Base-by-base conservation (phyloP, 2,113 vertebrate species). In the Cephalophus harveyi region DNA sequence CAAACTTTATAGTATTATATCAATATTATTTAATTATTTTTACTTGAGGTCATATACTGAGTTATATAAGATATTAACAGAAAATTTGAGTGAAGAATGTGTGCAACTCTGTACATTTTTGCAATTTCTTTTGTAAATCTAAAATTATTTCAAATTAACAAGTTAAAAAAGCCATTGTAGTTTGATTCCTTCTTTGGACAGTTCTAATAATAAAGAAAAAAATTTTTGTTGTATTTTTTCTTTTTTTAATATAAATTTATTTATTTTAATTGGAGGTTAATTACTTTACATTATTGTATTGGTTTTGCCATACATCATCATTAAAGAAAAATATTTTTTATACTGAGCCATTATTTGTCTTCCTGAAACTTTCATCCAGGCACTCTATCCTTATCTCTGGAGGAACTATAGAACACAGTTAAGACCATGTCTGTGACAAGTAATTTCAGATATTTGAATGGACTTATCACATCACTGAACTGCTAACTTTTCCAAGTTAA, bases 401-500 rank as follows among this genome's bases (percentile, higher is more conserved):
- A 90, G 84, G 90, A 90, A 33, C 54, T 43, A 19, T 13, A 36
- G 71, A 48, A 57, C 25, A 67, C 33, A 95, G 25, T 86, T 91
- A 94, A 85, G 54, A 19, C 33, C 28, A 81, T 50, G 8, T 57
- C 40, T 67, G 28, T 94, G 97, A 94, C 48, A 43, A 82, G 93
- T 60, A 33, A 71, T 10, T 96, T 93, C 43, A 83, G 78, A 79
- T 87, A 96, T 93, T 86, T 93, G 55, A 96, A 64, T 48, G 60
- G 83, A 95, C 17, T 93, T 95, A 83, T 60, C 92, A 57, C 14
- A 23, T 93, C 11, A 1, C n/a, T 62, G 71, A 86, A 57, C 52
- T 93, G 25, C 71, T 79, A 94, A 89, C 67, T 87, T 91, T 93
- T 79, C 71, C n/a, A 82, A 79, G 36, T 76, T 89, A 96, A 94